phyloP scores from a whole-genome alignment of 1,140 invertebrate species.

The Gonioctena quinquepunctata region DNA sequence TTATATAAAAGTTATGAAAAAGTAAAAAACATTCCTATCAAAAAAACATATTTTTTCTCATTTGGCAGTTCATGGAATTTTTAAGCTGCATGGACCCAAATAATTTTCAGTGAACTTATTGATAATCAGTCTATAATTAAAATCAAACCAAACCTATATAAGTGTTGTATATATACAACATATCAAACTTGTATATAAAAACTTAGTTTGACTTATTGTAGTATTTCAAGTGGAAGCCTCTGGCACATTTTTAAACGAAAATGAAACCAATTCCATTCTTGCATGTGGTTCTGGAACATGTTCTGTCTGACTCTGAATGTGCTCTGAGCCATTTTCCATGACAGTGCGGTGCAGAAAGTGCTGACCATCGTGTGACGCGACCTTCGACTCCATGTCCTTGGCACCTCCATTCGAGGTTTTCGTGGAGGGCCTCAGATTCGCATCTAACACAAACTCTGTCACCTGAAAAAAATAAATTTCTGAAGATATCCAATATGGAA shows the following conservation, averaged over 20 bases:
- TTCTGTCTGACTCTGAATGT: slow-evolving; percentile 61
- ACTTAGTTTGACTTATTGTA: background rate
- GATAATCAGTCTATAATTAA: background rate
- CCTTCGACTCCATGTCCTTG: slow-evolving; percentile 75
- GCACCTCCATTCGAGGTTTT: slow-evolving; percentile 75
- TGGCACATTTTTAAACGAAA: slow-evolving; percentile 61
- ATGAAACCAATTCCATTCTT: slow-evolving; percentile 67
- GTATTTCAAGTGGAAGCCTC: background rate
- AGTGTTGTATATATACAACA: background rate
- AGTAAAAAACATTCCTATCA: no score
- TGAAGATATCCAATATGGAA: background rate
- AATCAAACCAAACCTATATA: background rate
- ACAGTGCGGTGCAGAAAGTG: slow-evolving; percentile 76
- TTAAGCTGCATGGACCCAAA: background rate
- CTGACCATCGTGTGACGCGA: slow-evolving; percentile 75
- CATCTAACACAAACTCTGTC: slow-evolving; percentile 75
- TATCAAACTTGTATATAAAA: background rate
- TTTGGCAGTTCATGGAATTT: no score
- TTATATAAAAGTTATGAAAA: no score
- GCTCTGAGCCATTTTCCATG: slow-evolving; percentile 82
- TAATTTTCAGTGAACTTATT: background rate
- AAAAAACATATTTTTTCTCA: no score
- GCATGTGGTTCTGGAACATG: slow-evolving; percentile 57
- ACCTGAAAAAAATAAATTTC: slow-evolving; percentile 59
- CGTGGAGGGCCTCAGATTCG: slow-evolving; percentile 73